A percentile compares a stretch with the other conserved stretches of the same genome.
These are phyloP conservation scores for Tinea trinotella DNA, from an alignment of 2,888 invertebrate species.

Conservation along the genomic window DNA sequence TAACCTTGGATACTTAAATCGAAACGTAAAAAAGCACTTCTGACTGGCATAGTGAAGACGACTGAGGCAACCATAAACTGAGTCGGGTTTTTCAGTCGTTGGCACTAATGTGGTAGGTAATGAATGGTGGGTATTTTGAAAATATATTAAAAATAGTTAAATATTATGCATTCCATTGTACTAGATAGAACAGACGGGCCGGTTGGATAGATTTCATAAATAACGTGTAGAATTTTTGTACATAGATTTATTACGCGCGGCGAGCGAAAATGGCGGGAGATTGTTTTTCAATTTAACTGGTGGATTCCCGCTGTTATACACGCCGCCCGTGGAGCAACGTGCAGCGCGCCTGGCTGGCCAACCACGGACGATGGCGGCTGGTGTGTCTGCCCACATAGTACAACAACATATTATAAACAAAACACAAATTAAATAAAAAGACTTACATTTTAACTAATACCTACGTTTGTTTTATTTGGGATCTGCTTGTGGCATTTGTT, in stretches of 20 bases:
- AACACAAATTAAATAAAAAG: too few species aligned
- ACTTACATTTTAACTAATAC: too few species aligned
- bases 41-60: too few species aligned
- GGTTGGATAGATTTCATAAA: conserved; percentile 67
- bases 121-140: neutral
- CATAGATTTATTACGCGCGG: conserved; percentile 72
- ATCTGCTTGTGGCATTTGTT: too few species aligned
- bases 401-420: too few species aligned
- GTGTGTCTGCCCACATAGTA: conserved; percentile 9
- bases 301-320: conserved; percentile 65
- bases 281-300: conserved; percentile 72
- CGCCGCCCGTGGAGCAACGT: conserved; percentile 49
- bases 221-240: conserved; percentile 71
- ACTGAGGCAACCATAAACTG: too few species aligned
- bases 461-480: too few species aligned
- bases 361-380: conserved; percentile 19
- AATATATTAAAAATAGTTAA: neutral
- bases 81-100: too few species aligned
- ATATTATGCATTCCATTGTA: neutral
- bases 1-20: too few species aligned
- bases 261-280: conserved; percentile 72
- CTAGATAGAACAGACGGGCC: conserved; percentile 20
- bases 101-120: neutral
- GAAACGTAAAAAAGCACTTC: too few species aligned
- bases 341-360: conserved; percentile 29